Percentiles rank a stretch among this genome's conserved stretches.
These are phyloP conservation scores for Spinibarbus caldwelli DNA, from an alignment of 2,797 vertebrate species.

Conservation along the genomic window DNA sequence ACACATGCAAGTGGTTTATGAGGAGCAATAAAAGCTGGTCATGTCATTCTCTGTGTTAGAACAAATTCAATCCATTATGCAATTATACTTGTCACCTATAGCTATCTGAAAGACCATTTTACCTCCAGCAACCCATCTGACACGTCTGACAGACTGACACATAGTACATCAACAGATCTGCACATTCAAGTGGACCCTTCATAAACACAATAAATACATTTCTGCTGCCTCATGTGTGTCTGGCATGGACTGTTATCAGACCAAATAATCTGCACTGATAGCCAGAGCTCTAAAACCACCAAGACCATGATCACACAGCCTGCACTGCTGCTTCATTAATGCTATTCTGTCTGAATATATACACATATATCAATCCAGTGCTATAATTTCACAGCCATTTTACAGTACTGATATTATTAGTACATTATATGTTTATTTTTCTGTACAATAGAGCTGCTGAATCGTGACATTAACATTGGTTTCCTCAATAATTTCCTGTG, in stretches of 20 bases:
- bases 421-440: too few species aligned
- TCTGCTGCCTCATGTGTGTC: slow-evolving; percentile 26
- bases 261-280: slow-evolving; percentile 26
- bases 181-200: background rate
- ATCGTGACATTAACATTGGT: too few species aligned
- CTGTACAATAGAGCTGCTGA: too few species aligned
- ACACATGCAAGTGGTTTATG: background rate
- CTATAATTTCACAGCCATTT: too few species aligned
- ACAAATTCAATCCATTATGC: background rate
- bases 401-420: too few species aligned
- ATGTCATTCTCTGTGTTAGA: background rate
- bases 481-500: too few species aligned
- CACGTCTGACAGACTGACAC: background rate
- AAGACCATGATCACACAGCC: background rate
- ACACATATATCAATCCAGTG: too few species aligned
- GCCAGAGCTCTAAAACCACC: background rate
- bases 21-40: background rate
- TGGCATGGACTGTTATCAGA: slow-evolving; percentile 26
- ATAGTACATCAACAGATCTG: background rate
- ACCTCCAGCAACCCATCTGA: slow-evolving; percentile 3
- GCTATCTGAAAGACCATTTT: background rate
- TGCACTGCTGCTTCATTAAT: too few species aligned
- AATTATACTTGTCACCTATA: background rate
- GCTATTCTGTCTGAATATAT: too few species aligned
- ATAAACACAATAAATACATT: background rate